Evolutionary conservation across 2,888 invertebrate species (phyloP).

Genomic region (Ceriagrion tenellum): DNA sequence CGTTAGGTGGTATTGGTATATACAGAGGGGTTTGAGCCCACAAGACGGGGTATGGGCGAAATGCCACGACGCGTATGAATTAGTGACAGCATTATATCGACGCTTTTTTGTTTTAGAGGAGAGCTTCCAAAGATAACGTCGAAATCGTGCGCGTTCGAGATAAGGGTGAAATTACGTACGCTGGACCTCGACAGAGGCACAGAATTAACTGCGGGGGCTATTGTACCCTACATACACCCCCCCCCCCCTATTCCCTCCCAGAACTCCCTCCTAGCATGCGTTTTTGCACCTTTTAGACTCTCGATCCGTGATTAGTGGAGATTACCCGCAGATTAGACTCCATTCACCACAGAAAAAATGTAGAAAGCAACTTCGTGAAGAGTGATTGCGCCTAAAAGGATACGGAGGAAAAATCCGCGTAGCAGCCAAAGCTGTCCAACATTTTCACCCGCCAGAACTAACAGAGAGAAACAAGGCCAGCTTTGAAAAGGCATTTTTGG

Average conservation of each 20-base stretch:
- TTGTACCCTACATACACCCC: neutral
- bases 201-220: neutral
- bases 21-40: too few relatives aligned
- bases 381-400: neutral
- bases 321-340: neutral
- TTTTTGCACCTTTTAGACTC: neutral
- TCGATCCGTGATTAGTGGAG: neutral
- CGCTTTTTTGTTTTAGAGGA: neutral
- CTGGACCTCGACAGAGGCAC: neutral
- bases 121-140: neutral
- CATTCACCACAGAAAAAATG: neutral
- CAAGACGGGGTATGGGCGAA: too few relatives aligned
- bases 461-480: too few relatives aligned
- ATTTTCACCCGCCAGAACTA: neutral
- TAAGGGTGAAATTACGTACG: neutral
- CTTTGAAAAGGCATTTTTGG: neutral
- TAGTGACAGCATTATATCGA: neutral
- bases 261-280: neutral
- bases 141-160: neutral
- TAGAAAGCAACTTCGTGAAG: too few relatives aligned
- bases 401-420: neutral
- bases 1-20: too few relatives aligned
- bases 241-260: neutral
- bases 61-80: neutral
- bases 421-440: neutral